Evolutionary conservation across 2,797 vertebrate genomes (phyloP).

Genomic region (Galaxias olidus): DNA sequence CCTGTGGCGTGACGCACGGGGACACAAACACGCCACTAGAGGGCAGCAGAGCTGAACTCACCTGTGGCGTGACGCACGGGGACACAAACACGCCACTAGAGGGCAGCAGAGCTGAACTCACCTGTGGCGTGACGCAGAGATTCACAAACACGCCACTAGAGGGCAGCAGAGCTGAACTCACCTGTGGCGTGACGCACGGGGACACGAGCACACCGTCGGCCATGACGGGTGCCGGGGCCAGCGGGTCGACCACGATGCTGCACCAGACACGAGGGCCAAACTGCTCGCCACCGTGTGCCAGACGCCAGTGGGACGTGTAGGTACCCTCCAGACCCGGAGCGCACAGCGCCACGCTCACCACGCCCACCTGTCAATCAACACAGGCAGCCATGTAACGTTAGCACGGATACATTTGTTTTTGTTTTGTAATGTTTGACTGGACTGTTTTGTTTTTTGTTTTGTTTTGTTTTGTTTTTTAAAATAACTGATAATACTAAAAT

Average conservation of each 20-base stretch:
- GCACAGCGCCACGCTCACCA: slow-evolving; percentile 90
- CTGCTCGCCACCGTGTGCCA: slow-evolving; percentile 90
- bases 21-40: no score
- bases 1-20: slow-evolving; percentile 43
- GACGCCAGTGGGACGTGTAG: slow-evolving; percentile 96
- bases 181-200: slow-evolving; percentile 74
- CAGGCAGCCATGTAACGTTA: no score
- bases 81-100: slow-evolving; percentile 69
- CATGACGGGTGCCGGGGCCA: slow-evolving; percentile 76
- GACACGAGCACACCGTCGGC: slow-evolving; percentile 72
- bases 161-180: slow-evolving; percentile 35
- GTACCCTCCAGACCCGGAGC: slow-evolving; percentile 89
- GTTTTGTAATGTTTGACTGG: no score
- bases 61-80: slow-evolving; percentile 62
- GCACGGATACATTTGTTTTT: no score
- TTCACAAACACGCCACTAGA: slow-evolving; percentile 69
- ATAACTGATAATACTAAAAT: no score
- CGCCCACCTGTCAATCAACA: slow-evolving; percentile 71
- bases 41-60: no score
- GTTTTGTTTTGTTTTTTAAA: no score
- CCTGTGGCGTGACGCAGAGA: slow-evolving; percentile 75
- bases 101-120: slow-evolving; percentile 35
- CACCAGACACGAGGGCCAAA: slow-evolving; percentile 97
- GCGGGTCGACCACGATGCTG: slow-evolving; percentile 89
- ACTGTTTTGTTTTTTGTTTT: no score